Evolutionary conservation across 2,797 vertebrate genomes (phyloP).

Genomic region (Synanceia verrucosa): DNA sequence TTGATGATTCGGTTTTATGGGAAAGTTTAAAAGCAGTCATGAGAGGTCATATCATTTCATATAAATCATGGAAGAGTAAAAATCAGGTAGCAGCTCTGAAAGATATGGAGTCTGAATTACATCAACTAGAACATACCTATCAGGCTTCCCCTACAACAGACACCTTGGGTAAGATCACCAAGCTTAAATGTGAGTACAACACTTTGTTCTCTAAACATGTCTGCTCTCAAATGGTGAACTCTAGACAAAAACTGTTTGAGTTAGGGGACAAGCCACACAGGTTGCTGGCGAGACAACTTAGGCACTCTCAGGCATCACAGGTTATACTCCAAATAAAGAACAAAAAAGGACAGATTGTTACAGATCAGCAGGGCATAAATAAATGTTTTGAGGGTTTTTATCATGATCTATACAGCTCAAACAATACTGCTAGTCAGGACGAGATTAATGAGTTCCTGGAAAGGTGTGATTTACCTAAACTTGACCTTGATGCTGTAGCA

Average conservation of each 20-base stretch:
- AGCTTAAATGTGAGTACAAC: not conserved
- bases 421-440: not conserved
- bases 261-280: not conserved
- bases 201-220: not conserved
- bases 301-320: not conserved
- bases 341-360: not conserved
- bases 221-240: not conserved
- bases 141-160: not conserved
- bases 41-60: not conserved
- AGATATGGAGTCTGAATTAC: not conserved
- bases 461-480: not conserved
- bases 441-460: not conserved
- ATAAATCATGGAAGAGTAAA: not conserved
- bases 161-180: not conserved
- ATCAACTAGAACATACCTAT: not conserved
- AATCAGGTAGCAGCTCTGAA: not conserved
- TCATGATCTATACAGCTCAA: not conserved
- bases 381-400: not conserved
- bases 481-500: not conserved
- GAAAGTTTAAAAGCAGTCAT: not conserved
- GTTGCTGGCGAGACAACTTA: not conserved
- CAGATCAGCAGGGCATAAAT: not conserved
- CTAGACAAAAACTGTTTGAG: not conserved
- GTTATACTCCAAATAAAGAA: not conserved
- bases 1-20: not conserved